phyloP scores from a whole-genome alignment of 2,888 invertebrate species.

The Lithodes maja region DNA sequence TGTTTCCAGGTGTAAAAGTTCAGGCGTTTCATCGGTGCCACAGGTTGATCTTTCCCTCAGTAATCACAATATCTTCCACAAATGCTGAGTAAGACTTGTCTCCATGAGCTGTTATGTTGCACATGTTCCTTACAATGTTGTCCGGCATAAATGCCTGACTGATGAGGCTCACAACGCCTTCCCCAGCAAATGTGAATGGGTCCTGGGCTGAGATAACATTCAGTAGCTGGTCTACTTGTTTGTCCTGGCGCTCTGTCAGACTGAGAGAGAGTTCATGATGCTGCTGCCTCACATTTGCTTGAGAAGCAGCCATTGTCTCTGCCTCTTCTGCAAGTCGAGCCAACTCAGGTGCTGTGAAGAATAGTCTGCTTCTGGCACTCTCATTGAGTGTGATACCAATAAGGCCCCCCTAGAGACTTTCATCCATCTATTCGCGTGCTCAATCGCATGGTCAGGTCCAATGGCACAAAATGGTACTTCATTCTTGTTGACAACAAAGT shows the following conservation, averaged over 20 bases:
- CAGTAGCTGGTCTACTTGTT: slow-evolving; percentile 14
- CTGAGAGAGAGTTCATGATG: slow-evolving; percentile 15
- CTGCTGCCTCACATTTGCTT: neutral
- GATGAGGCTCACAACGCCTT: neutral
- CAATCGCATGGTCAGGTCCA: slow-evolving; percentile 20
- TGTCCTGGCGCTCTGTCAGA: slow-evolving; percentile 17
- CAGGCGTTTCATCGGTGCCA: neutral
- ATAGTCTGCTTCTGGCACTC: neutral
- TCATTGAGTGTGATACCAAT: slow-evolving; percentile 14
- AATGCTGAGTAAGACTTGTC: neutral
- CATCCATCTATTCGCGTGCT: neutral
- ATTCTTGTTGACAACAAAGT: neutral
- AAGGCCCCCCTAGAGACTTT: slow-evolving; percentile 9
- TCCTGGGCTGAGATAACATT: neutral
- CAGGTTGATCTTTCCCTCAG: slow-evolving; percentile 1
- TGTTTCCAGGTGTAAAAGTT: slow-evolving; percentile 3
- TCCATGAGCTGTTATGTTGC: neutral
- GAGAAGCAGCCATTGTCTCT: slow-evolving; percentile 3
- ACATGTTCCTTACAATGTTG: neutral
- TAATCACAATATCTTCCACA: neutral
- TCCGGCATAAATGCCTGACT: slow-evolving; percentile 6
- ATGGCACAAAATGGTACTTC: neutral
- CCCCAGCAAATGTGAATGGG: neutral
- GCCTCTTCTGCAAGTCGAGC: slow-evolving; percentile 22
- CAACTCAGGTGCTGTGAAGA: slow-evolving; percentile 7